Base-by-base conservation (phyloP, 1,140 invertebrate species). In the Megalopta genalis region DNA sequence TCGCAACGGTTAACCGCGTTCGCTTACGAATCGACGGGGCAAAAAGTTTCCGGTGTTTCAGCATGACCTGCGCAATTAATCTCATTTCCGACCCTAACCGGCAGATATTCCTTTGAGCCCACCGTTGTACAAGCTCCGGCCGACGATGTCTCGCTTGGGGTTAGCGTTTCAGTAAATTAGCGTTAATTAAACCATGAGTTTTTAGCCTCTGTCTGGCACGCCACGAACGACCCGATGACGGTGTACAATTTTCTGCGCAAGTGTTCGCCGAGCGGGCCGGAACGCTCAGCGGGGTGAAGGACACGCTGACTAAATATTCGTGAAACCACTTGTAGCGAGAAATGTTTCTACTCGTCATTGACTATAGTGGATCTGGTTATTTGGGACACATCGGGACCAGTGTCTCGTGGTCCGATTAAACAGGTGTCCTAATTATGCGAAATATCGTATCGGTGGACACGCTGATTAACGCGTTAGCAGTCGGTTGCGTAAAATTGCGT, bases 101-200 rank as follows among this genome's bases (percentile, higher is more conserved):
- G 64, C 65, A 66, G 68, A 83, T 68, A 76, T 77, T 64, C 80
- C 60, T 69, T 85, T 79, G 46, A 86, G 71, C 70, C 59, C 69
- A 63, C 32, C 66, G 84, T 81, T 83, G 83, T 77, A 16, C 32
- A 21, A 65, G 60, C 32, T 77, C 67, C 64, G 54, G 46, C 63
- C 64, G 62, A 39, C 59, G 60, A 82, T 75, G 85, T 25, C 67
- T 49, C 65, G 70, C 69, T 81, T 49, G 57, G 66, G 71, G 71
- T 59, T 82, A 76, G 81, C 72, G 70, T 77, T 87, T 87, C 87
- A 59, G 77, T 84, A 79, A 88, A 89, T 89, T 89, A 89, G 54
- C 59, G 72, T 60, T 86, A 88, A 89, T 89, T 89, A 87, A 88
- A 80, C 39, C 52, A 72, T 63, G 54, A 86, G 70, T 86, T 87